phyloP scores from a whole-genome alignment of 2,797 vertebrate genomes.

The Sebastes minor region DNA sequence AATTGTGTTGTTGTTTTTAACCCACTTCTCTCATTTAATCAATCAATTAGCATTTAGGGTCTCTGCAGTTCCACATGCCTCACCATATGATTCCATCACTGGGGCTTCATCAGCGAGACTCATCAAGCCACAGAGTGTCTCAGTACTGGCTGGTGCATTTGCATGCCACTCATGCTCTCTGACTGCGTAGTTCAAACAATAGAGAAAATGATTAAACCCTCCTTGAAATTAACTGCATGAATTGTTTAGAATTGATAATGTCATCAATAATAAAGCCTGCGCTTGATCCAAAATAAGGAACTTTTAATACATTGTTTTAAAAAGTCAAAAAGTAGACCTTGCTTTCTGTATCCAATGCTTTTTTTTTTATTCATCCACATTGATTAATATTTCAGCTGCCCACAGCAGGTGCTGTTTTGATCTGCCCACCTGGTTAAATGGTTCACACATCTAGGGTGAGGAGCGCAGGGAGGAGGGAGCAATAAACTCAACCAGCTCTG shows the following conservation, averaged over 20 bases:
- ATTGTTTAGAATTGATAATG: constrained; percentile 3
- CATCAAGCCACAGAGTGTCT: constrained; percentile 27
- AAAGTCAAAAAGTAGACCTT: neutral
- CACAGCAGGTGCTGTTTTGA: constrained; percentile 29
- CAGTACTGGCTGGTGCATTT: constrained; percentile 31
- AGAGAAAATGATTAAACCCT: constrained; percentile 27
- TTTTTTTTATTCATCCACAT: neutral
- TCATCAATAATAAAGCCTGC: neutral
- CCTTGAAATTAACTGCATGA: constrained; percentile 8
- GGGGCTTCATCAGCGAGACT: constrained; percentile 18
- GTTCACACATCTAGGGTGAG: constrained; percentile 10
- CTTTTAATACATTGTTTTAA: neutral
- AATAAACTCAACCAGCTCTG: neutral
- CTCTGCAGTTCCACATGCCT: constrained; percentile 8
- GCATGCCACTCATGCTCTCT: constrained; percentile 24
- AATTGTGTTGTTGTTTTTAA: neutral
- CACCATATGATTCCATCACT: constrained; percentile 34
- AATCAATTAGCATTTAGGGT: constrained; percentile 30
- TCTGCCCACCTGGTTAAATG: constrained; percentile 49
- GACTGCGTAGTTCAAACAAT: constrained; percentile 21
- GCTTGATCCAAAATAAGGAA: neutral
- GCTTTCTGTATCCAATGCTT: neutral
- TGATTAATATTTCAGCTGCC: neutral
- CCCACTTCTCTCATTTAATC: constrained; percentile 4
- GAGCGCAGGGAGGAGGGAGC: neutral